Evolutionary conservation across 1,140 invertebrate species (phyloP).

Genomic region (Reticulitermes speratus): DNA sequence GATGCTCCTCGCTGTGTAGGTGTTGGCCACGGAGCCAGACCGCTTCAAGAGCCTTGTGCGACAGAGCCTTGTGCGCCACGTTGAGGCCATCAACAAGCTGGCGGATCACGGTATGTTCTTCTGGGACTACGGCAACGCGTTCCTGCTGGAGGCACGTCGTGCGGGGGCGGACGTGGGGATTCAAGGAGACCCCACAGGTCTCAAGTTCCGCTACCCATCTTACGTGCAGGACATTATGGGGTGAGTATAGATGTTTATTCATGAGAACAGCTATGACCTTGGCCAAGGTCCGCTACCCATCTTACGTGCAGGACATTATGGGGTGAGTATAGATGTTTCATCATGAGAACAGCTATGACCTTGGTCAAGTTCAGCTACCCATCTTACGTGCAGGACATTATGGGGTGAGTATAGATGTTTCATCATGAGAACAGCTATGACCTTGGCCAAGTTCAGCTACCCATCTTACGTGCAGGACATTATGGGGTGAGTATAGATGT

Average conservation of each 20-base stretch:
- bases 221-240: conserved; percentile 76
- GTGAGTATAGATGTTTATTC: no score
- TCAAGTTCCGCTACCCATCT: conserved; percentile 63
- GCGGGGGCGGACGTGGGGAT: conserved; percentile 56
- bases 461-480: conserved; percentile 72
- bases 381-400: conserved; percentile 70
- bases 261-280: no score
- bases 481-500: conserved; percentile 63
- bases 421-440: no score
- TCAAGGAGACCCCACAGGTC: conserved; percentile 44
- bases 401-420: conserved; percentile 62
- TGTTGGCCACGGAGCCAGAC: conserved; percentile 55
- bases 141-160: conserved; percentile 63
- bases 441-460: conserved; percentile 61
- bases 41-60: conserved; percentile 58
- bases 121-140: conserved; percentile 73
- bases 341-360: no score
- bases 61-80: conserved; percentile 61
- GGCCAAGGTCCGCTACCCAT: conserved; percentile 63
- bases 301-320: conserved; percentile 73
- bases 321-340: no score
- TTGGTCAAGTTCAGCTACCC: conserved; percentile 64
- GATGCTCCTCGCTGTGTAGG: conserved; percentile 33
- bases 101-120: conserved; percentile 59
- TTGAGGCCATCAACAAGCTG: conserved; percentile 62